Evolutionary conservation across 1,140 invertebrate genomes (phyloP), one percentile per base, ranked within the genome.

Genomic region (Drosophila subpulchrella): DNA sequence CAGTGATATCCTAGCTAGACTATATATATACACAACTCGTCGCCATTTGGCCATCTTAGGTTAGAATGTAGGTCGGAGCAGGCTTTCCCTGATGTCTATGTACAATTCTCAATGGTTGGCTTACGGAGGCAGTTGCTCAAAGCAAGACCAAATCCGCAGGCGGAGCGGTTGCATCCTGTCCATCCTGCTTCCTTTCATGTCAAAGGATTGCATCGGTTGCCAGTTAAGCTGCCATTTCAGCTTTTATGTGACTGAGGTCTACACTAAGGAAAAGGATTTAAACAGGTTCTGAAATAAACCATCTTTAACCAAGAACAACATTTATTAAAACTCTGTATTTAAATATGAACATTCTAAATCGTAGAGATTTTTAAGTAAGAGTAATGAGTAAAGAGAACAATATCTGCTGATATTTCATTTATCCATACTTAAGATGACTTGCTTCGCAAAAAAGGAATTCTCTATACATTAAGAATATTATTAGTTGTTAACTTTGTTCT

Each of bases 31-130:
- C 32, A 60, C 17, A 39, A 42, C 39, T 24, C 39, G 47, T 60
- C 66, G 71, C 63, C 48, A 32, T 61, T 68, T 84, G 77, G 81
- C 76, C 15, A 67, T 44, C 41, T 63, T 44, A 62, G 38, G 15
- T 34, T 70, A 71, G n/a, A 27, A 17, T 54, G 20, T 27, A 46
- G 24, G 15, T 34, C 17, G 48, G n/a, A 42, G 17, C 15, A 27
- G 48, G 39, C n/a, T 38, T 54, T n/a, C 32, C 38, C 60, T 13
- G 32, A 24, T 67, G 27, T 57, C 51, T 70, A 67, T 48, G 47
- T 30, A 48, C 47, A 51, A 15, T 39, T 34, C 71, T 48, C 66
- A 71, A 50, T 50, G 68, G 20, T 34, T 17, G 60, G 59, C 38
- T 48, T 41, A 38, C 55, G 20, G 15, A 32, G 39, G 38, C 13